Conservation (phyloP, 2,797 vertebrate genomes). For the Neosilurus hyrtlii region DNA sequence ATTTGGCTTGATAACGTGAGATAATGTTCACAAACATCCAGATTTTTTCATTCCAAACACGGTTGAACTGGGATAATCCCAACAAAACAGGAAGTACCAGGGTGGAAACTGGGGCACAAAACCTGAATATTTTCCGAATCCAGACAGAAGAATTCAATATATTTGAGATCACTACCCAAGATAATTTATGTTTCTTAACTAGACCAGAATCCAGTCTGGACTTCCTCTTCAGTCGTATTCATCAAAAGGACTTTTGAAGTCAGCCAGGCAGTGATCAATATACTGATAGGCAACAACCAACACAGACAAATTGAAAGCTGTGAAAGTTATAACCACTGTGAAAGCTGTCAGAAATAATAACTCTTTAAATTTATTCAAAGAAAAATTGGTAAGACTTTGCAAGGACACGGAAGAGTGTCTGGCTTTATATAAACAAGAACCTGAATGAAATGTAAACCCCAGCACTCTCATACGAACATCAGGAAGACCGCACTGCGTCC, state of each 20-base stretch:
- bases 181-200: not conserved
- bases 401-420: not conserved
- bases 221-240: not conserved
- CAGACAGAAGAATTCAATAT: not conserved
- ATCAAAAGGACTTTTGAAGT: not conserved
- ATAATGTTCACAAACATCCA: too few species aligned
- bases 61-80: too few species aligned
- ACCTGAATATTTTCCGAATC: not conserved
- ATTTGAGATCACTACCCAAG: not conserved
- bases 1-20: not conserved
- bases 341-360: not conserved
- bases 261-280: not conserved
- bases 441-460: too few species aligned
- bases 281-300: not conserved
- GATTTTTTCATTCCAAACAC: too few species aligned
- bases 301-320: not conserved
- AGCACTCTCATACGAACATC: too few species aligned
- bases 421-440: too few species aligned
- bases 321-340: not conserved
- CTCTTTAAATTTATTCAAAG: not conserved
- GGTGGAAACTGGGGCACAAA: too few species aligned
- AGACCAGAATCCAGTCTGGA: not conserved
- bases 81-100: too few species aligned
- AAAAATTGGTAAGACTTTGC: not conserved
- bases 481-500: too few species aligned